Evolutionary conservation across 2,797 vertebrate species (phyloP).

Genomic region (Alauda arvensis): DNA sequence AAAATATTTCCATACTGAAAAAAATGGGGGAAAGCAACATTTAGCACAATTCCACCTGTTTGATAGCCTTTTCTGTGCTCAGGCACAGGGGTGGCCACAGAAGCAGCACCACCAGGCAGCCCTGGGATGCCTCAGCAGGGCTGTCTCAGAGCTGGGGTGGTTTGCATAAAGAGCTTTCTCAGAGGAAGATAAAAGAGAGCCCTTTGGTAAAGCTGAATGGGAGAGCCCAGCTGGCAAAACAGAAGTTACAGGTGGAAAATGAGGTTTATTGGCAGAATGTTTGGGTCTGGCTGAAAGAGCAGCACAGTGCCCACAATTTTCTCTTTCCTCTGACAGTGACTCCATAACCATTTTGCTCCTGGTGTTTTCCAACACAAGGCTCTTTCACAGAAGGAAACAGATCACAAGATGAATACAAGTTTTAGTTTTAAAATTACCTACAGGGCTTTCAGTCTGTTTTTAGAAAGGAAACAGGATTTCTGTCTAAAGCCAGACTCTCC

Average conservation of each 20-base stretch:
- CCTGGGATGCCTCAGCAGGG: not conserved
- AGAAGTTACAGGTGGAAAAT: conserved; percentile 32
- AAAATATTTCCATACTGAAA: conserved; percentile 3
- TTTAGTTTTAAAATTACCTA: not conserved
- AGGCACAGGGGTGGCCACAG: not conserved
- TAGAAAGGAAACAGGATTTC: conserved; percentile 19
- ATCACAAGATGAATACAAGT: not conserved
- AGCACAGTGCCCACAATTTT: not conserved
- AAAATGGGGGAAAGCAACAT: not conserved
- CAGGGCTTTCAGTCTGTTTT: not conserved
- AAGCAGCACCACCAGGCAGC: not conserved
- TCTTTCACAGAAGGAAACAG: not conserved
- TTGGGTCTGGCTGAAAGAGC: not conserved
- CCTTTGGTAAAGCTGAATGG: not conserved
- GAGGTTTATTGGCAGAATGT: conserved; percentile 4
- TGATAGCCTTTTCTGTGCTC: not conserved
- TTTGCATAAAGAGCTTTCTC: conserved; percentile 7
- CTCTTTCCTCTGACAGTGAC: not conserved
- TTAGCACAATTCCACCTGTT: not conserved
- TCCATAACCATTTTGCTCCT: not conserved
- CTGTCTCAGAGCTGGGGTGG: not conserved
- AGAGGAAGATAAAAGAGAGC: not conserved
- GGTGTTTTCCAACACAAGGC: not conserved
- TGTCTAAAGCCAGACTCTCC: conserved; percentile 9
- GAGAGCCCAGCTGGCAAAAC: not conserved